phyloP scores from a whole-genome alignment of 1,140 invertebrate species.

The Drosophila quadrilineata region DNA sequence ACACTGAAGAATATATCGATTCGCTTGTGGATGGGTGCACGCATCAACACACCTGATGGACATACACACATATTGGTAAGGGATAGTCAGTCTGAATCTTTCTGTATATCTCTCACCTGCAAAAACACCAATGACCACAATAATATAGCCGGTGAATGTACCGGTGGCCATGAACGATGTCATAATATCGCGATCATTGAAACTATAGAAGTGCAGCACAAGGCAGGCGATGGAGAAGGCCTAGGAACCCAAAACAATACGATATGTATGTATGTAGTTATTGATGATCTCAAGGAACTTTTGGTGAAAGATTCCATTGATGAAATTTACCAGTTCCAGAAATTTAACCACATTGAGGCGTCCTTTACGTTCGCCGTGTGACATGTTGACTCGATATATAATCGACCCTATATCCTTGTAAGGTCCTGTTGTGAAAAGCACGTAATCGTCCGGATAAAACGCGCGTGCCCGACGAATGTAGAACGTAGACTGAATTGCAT shows the following conservation, averaged over 20 bases:
- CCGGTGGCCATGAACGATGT: slow-evolving; percentile 78
- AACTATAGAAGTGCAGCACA: slow-evolving; percentile 77
- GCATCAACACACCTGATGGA: slow-evolving; percentile 83
- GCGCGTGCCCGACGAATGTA: slow-evolving; percentile 47
- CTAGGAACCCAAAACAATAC: no score
- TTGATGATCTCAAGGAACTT: no score
- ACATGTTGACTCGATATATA: slow-evolving; percentile 62
- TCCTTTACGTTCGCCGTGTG: slow-evolving; percentile 71
- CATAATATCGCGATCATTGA: slow-evolving; percentile 79
- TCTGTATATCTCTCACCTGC: slow-evolving; percentile 65
- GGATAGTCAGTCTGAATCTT: no score
- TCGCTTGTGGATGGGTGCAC: slow-evolving; percentile 85
- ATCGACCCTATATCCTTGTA: no score
- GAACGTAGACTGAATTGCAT: slow-evolving; percentile 52
- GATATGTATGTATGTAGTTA: no score
- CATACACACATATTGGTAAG: not conserved
- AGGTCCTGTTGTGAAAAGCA: no score
- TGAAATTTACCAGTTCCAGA: slow-evolving; percentile 79
- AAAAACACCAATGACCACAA: slow-evolving; percentile 73
- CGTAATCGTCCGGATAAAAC: no score
- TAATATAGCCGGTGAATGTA: slow-evolving; percentile 75
- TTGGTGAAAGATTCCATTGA: no score
- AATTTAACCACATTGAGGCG: slow-evolving; percentile 77
- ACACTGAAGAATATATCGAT: slow-evolving; percentile 89
- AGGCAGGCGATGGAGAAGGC: slow-evolving; percentile 72